phyloP scores from a whole-genome alignment of 2,888 invertebrate genomes.

The Cephus pygmeus region DNA sequence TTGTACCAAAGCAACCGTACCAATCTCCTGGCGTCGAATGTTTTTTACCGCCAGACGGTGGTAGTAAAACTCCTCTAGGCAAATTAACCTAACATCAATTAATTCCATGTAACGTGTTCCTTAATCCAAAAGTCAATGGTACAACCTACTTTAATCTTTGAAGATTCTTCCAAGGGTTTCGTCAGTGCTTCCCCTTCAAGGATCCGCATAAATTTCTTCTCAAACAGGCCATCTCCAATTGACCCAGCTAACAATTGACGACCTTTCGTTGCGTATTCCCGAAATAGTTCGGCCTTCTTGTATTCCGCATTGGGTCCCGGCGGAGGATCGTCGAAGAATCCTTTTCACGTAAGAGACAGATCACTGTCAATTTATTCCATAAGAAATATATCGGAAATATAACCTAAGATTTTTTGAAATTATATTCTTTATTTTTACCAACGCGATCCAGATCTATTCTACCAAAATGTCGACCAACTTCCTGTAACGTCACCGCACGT shows the following conservation, averaged over 20 bases:
- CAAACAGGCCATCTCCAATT: slow-evolving; percentile 65
- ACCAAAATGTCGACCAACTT: slow-evolving; percentile 37
- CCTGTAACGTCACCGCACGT: background rate
- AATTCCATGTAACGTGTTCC: background rate
- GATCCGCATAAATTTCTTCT: slow-evolving; percentile 63
- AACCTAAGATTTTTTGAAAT: background rate
- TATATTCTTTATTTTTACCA: slow-evolving; percentile 36
- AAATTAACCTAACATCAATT: background rate
- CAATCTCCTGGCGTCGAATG: slow-evolving; percentile 69
- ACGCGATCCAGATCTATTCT: slow-evolving; percentile 51
- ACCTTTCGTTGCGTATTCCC: slow-evolving; percentile 32
- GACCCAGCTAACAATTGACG: slow-evolving; percentile 40
- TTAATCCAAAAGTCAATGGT: background rate
- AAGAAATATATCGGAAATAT: background rate
- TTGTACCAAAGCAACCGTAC: slow-evolving; percentile 67
- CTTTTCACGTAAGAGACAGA: slow-evolving; percentile 26
- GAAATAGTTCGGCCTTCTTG: slow-evolving; percentile 19
- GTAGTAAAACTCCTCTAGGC: slow-evolving; percentile 19
- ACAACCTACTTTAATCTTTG: background rate
- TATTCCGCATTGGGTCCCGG: slow-evolving; percentile 43
- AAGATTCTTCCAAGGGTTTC: slow-evolving; percentile 15
- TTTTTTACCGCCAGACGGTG: slow-evolving; percentile 58
- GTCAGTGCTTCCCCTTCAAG: slow-evolving; percentile 63
- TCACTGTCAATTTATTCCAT: background rate
- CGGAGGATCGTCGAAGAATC: slow-evolving; percentile 48